Evolutionary conservation across 1,140 invertebrate genomes (phyloP), one percentile per base, ranked within the genome.

Genomic region (Teleopsis dalmanni): DNA sequence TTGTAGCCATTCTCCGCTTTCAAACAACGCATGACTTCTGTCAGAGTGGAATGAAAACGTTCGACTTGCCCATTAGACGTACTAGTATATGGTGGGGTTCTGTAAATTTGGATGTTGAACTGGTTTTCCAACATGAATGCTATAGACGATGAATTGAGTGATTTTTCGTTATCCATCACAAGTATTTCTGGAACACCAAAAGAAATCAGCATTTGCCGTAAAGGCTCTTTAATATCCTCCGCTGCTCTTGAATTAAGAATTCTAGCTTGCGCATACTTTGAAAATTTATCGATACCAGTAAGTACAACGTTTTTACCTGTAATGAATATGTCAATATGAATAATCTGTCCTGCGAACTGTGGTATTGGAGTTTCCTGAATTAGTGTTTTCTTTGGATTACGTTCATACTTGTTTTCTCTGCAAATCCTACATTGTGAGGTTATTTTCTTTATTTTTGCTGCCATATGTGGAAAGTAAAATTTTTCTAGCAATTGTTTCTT

Each of bases 161-260:
- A 38, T 38, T 22, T 38, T 25, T 37, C 34, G 25, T 47, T 47
- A 14, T 47, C 45, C 4, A 26, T 37, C 14, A 47, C 45, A 16
- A 47, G n/a, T 47, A 25, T 26, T 23, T 23, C 16, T 9, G 21
- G 16, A 13, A 27, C 16, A n/a, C n/a, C n/a, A 13, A 44, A 33
- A 16, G 13, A 33, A 19, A 29, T 19, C 3, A 44, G 19, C 8
- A 46, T 35, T 21, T 46, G 22, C 3, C 27, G 5, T 35, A 35
- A 14, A 11, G 27, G 27, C 13, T 35, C 18, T 13, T 21, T 46
- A 9, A 46, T 46, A 10, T 46, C 2, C 13, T 22, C 16, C 16
- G 31, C 9, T 11, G 43, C 19, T 44, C 16, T 31, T 5, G 13
- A 19, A 3, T n/a, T 22, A 31, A 44, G 18, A 10, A 14, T 6